phyloP scores from a whole-genome alignment of 2,888 invertebrate species.

The Priocnemis perturbator region DNA sequence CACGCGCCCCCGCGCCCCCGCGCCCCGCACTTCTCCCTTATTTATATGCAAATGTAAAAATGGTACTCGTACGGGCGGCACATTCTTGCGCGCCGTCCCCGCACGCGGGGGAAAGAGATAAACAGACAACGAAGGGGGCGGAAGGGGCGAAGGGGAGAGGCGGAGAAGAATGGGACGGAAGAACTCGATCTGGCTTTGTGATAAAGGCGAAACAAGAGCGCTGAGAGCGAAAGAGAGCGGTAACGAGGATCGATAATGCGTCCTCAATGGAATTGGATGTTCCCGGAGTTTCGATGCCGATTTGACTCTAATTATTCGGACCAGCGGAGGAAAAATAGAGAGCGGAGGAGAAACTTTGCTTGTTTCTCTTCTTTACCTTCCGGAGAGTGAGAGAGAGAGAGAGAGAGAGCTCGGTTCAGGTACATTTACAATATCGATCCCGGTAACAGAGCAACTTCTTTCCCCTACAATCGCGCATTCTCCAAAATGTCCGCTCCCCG shows the following conservation, averaged over 20 bases:
- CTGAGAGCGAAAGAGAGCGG: conserved; percentile 5
- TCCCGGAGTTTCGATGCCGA: no score
- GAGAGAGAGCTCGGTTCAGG: no score
- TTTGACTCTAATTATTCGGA: not conserved
- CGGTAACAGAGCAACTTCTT: no score
- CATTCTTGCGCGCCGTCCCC: conserved; percentile 30
- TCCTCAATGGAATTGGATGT: not conserved
- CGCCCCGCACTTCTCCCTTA: no score
- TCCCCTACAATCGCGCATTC: no score
- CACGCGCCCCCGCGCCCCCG: conserved; percentile 36
- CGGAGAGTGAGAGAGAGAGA: no score
- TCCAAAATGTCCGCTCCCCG: no score
- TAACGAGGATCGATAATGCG: conserved; percentile 51
- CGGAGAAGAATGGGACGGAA: conserved; percentile 16
- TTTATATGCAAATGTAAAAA: conserved; percentile 67
- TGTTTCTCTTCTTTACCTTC: not conserved
- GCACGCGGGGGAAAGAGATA: not conserved
- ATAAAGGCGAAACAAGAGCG: conserved; percentile 42
- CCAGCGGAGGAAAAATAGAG: not conserved
- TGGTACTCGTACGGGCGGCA: conserved; percentile 36
- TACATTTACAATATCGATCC: no score
- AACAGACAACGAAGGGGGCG: not conserved
- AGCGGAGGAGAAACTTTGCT: not conserved
- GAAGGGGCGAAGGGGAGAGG: conserved; percentile 9
- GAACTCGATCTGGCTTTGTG: conserved; percentile 31